These are phyloP conservation scores for Aurelia sp. DNA, from an alignment of 30 jellyfish, hydroid and myxozoan species.

Conservation along the genomic window DNA sequence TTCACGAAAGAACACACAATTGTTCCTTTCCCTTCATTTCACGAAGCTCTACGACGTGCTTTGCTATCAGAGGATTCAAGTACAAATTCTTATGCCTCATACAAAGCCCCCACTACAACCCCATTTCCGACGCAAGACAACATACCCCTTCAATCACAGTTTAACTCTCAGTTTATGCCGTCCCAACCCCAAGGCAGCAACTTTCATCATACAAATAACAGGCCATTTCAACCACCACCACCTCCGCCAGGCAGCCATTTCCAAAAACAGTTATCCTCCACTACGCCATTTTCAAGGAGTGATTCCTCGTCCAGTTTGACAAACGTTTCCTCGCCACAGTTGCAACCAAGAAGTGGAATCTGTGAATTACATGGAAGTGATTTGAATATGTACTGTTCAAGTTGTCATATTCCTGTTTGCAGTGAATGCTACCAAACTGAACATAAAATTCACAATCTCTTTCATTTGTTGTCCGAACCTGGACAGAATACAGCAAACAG, in stretches of 20 bases:
- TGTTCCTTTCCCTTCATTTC: slow-evolving; percentile 77
- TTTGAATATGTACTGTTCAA: slow-evolving; percentile 65
- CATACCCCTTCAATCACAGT: slow-evolving; percentile 39
- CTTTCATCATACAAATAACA: slow-evolving; percentile 5
- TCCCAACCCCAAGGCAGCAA: slow-evolving; percentile 21
- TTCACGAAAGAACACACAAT: slow-evolving; percentile 86
- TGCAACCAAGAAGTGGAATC: slow-evolving; percentile 25
- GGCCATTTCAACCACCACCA: slow-evolving; percentile 51
- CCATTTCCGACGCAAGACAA: slow-evolving; percentile 33
- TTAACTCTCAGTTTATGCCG: slow-evolving; percentile 16
- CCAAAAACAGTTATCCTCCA: slow-evolving; percentile 44
- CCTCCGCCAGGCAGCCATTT: slow-evolving; percentile 46
- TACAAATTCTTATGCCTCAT: slow-evolving; percentile 13
- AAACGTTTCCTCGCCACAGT: slow-evolving; percentile 23
- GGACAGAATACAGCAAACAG: slow-evolving; percentile 32
- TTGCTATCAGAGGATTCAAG: slow-evolving; percentile 45
- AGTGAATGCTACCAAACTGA: slow-evolving; percentile 86
- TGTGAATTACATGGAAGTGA: slow-evolving; percentile 95
- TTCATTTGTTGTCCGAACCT: slow-evolving; percentile 62
- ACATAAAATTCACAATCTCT: slow-evolving; percentile 83
- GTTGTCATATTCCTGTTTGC: slow-evolving; percentile 83
- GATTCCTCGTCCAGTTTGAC: slow-evolving; percentile 53
- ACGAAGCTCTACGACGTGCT: slow-evolving; percentile 72
- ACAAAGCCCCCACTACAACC: slow-evolving; percentile 30
- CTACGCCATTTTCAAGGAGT: slow-evolving; percentile 38